A percentile compares a stretch with the other conserved stretches of the same genome.
Evolutionary conservation across 2,113 vertebrate genomes (phyloP).

Genomic region (Nannobrachium achirus): DNA sequence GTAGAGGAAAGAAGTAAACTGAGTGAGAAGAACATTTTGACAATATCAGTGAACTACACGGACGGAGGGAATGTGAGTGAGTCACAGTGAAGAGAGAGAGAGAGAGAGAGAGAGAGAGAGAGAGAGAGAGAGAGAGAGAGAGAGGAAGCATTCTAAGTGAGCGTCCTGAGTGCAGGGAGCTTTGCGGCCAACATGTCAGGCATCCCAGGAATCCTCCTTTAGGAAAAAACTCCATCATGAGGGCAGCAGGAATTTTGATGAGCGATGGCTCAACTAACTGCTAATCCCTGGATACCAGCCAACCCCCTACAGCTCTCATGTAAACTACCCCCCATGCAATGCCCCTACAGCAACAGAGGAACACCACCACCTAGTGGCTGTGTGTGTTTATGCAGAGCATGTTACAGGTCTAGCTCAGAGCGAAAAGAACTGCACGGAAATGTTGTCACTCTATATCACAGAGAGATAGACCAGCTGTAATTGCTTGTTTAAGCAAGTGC

Average conservation of each 20-base stretch:
- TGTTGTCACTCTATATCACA: no score
- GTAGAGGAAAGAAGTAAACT: no score
- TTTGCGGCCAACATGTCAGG: constrained; percentile 14
- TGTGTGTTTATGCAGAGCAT: no score
- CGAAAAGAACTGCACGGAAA: no score
- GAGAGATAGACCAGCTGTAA: no score
- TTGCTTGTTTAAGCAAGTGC: no score
- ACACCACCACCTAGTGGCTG: no score
- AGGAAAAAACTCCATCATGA: constrained; percentile 11
- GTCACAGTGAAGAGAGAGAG: not conserved
- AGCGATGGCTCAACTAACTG: constrained; percentile 4
- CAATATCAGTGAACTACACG: no score
- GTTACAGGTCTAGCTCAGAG: no score
- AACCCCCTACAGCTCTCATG: constrained; percentile 53
- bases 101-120: not conserved
- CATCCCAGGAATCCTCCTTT: constrained; percentile 47
- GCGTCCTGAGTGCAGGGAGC: not conserved
- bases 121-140: constrained; percentile 1
- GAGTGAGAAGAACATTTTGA: no score
- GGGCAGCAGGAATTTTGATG: constrained; percentile 32
- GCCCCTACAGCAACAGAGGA: no score
- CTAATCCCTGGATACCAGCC: constrained; percentile 44
- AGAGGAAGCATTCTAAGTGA: not conserved
- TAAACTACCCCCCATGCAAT: constrained; percentile 15
- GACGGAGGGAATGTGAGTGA: not conserved